Evolutionary conservation across 2,888 invertebrate species (phyloP).

Genomic region (Drymonia ruficornis): DNA sequence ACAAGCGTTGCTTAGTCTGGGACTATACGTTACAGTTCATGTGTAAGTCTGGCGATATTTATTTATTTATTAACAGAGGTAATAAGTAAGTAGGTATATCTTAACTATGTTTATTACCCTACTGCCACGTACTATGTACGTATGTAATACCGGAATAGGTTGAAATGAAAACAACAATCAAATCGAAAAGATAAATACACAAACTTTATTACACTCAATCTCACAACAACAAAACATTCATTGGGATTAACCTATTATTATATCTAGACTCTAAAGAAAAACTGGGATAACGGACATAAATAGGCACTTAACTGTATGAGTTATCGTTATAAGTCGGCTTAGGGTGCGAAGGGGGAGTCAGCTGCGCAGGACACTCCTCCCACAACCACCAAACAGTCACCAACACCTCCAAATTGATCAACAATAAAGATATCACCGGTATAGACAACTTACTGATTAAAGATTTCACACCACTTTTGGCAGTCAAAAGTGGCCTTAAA

Average conservation of each 20-base stretch:
- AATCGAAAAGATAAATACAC: no score
- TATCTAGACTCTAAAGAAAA: constrained; percentile 21
- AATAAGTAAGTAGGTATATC: no score
- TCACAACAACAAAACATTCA: constrained; percentile 15
- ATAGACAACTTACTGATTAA: constrained; percentile 71
- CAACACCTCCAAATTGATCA: constrained; percentile 74
- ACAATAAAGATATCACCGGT: constrained; percentile 68
- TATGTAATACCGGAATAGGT: no score
- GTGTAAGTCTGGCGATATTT: no score
- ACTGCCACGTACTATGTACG: background rate
- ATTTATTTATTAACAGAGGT: no score
- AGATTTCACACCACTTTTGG: constrained; percentile 69
- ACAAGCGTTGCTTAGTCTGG: no score
- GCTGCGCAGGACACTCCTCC: constrained; percentile 68
- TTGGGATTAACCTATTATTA: constrained; percentile 22
- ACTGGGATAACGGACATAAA: constrained; percentile 38
- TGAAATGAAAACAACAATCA: no score
- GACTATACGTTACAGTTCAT: no score
- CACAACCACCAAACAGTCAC: constrained; percentile 79
- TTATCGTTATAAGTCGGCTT: constrained; percentile 50
- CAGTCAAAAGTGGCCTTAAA: constrained; percentile 62
- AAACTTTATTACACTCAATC: background rate
- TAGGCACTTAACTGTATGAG: constrained; percentile 42
- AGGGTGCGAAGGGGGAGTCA: constrained; percentile 36
- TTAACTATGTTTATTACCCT: no score